Evolutionary conservation across 2,113 vertebrate genomes (phyloP).

Genomic region (Elachura formosa): DNA sequence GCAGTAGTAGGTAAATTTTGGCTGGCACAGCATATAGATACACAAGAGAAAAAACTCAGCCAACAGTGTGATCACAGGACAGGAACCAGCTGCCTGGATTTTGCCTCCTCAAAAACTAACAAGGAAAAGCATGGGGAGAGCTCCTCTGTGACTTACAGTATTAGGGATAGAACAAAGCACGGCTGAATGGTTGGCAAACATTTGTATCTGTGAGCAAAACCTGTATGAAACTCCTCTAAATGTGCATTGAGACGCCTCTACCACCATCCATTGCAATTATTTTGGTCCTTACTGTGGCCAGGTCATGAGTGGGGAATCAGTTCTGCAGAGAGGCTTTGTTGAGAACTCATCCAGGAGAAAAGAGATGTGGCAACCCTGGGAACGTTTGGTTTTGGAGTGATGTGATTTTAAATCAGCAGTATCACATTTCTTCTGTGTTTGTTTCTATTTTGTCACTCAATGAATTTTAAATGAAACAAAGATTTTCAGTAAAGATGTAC

Average conservation of each 20-base stretch:
- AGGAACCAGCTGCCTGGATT: constrained; percentile 55
- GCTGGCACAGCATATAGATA: constrained; percentile 45
- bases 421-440: not conserved
- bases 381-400: not conserved
- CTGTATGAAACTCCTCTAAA: not conserved
- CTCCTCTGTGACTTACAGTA: not conserved
- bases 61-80: constrained; percentile 49
- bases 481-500: not conserved
- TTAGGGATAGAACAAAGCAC: not conserved
- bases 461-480: not conserved
- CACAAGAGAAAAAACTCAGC: constrained; percentile 54
- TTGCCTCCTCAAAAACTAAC: constrained; percentile 51
- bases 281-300: not conserved
- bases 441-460: not conserved
- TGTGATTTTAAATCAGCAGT: not conserved
- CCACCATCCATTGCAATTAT: not conserved
- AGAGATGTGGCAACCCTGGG: not conserved
- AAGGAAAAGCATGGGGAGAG: not conserved
- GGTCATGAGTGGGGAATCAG: not conserved
- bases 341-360: not conserved
- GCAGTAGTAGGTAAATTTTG: constrained; percentile 64
- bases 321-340: not conserved
- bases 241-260: not conserved
- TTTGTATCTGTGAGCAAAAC: not conserved
- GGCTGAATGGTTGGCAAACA: not conserved